phyloP scores from a whole-genome alignment of 2,113 vertebrate species.

The Pachypanchax playfairii region DNA sequence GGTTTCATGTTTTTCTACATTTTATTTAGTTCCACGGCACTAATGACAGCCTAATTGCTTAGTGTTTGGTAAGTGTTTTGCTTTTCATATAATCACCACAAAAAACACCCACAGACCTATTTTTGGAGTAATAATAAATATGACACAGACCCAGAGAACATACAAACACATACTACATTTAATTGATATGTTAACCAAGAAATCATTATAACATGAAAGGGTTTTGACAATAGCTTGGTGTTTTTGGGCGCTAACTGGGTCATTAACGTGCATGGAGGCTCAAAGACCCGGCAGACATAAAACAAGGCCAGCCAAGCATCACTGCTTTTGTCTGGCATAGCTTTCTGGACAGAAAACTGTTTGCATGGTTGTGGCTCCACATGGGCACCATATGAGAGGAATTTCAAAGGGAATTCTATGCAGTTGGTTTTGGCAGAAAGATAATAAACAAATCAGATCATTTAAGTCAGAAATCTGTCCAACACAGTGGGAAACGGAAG shows the following conservation, averaged over 20 bases:
- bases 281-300: slow-evolving; percentile 16
- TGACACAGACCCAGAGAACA: not conserved
- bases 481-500: slow-evolving; percentile 18
- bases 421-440: slow-evolving; percentile 29
- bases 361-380: slow-evolving; percentile 30
- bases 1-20: no score
- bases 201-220: slow-evolving; percentile 6
- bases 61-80: slow-evolving; percentile 8
- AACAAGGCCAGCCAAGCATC: slow-evolving; percentile 13
- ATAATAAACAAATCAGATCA: slow-evolving; percentile 42
- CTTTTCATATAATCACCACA: slow-evolving; percentile 2
- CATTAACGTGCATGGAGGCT: slow-evolving; percentile 23
- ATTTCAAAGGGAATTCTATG: slow-evolving; percentile 36
- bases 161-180: not conserved
- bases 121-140: not conserved
- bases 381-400: slow-evolving; percentile 20
- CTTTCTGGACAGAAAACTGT: slow-evolving; percentile 45
- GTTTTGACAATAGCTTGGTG: slow-evolving; percentile 4
- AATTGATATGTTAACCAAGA: slow-evolving; percentile 5
- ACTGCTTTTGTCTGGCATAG: slow-evolving; percentile 34
- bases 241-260: slow-evolving; percentile 9
- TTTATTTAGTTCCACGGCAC: not conserved
- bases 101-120: not conserved
- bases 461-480: slow-evolving; percentile 38
- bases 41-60: slow-evolving; percentile 1